These are phyloP conservation scores for Columba janthina DNA, from an alignment of 2,113 vertebrate species.

Conservation along the genomic window DNA sequence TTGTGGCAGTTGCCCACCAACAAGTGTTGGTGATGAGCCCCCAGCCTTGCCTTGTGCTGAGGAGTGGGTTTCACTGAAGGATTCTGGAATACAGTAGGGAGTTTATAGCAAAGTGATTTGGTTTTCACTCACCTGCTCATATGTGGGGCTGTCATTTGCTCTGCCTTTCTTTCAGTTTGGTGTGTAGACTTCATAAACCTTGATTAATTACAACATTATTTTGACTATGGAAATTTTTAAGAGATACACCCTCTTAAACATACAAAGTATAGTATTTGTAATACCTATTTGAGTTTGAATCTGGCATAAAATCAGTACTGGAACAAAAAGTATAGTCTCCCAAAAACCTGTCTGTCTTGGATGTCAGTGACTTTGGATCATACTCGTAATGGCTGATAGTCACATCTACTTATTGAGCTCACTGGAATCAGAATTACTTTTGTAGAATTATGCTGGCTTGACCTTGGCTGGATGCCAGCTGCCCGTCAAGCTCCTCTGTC, in stretches of 20 bases:
- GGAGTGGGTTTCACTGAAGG: background rate
- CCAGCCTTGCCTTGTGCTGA: fast-evolving
- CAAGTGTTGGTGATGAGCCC: background rate
- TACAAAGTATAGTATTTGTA: background rate
- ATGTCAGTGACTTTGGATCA: background rate
- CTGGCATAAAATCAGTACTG: background rate
- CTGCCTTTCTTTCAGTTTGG: background rate
- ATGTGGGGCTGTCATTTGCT: background rate
- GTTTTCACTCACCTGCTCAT: background rate
- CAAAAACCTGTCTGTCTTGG: background rate
- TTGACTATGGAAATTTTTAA: background rate
- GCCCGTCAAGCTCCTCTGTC: fast-evolving
- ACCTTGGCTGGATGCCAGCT: background rate
- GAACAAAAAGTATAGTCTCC: background rate
- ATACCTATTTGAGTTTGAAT: background rate
- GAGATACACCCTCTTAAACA: background rate
- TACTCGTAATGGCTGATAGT: background rate
- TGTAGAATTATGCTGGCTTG: background rate
- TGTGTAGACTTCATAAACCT: background rate
- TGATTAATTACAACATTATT: background rate
- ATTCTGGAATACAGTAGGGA: background rate
- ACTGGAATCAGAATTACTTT: background rate
- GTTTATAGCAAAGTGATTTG: background rate
- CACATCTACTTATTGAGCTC: background rate
- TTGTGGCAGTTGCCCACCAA: background rate